Evolutionary conservation across 2,113 vertebrate genomes (phyloP).

Genomic region (Noturus placidus): DNA sequence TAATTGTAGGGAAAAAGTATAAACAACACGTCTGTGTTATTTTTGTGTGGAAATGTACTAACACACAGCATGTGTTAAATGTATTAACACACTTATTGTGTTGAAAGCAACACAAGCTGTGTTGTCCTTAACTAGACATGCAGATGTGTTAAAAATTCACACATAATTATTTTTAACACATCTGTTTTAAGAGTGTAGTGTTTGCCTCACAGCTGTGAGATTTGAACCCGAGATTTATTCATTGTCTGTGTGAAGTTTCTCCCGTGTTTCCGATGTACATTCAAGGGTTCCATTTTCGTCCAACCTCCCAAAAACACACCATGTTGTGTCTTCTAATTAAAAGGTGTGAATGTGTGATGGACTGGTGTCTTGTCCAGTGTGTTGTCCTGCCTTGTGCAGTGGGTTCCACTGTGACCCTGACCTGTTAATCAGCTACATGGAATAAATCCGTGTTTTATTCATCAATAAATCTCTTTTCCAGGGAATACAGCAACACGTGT

Average conservation of each 20-base stretch:
- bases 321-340: background rate
- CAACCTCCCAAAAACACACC: background rate
- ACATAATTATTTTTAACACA: no score
- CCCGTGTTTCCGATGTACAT: background rate
- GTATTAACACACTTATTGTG: no score
- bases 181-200: background rate
- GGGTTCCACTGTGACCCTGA: background rate
- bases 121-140: no score
- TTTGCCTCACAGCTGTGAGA: background rate
- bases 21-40: no score
- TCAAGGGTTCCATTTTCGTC: background rate
- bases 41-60: no score
- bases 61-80: no score
- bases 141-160: no score
- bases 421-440: background rate
- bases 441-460: background rate
- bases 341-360: background rate
- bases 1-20: no score
- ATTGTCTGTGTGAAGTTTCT: background rate
- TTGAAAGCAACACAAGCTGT: no score
- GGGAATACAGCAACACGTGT: slow-evolving; percentile 64
- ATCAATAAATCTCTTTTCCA: slow-evolving; percentile 49
- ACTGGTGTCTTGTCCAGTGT: background rate
- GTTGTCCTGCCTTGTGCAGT: background rate
- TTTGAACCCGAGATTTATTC: background rate